Evolutionary conservation across 1,140 invertebrate species (phyloP), one percentile per base, ranked within the genome.

Genomic region (Drosophila arawakana): DNA sequence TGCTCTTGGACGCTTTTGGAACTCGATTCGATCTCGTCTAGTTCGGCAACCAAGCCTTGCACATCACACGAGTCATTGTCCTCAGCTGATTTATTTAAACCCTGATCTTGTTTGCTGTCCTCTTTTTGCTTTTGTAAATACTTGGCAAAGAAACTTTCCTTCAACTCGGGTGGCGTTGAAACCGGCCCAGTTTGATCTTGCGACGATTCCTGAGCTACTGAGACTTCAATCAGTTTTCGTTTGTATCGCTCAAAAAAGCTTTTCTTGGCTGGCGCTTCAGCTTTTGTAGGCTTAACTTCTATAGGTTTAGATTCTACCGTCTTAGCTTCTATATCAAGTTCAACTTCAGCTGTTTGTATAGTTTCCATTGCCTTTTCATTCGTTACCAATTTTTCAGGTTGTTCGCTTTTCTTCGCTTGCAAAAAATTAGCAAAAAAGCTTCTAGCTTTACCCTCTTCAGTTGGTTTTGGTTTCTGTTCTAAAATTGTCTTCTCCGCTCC

Each of bases 351-450:
- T 8, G 9, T 2, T 5, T 15, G 5, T 41, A 9, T 18, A 1
- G 2, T 5, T 13, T 58, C 35, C 10, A 2, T 8, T 7, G 3
- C 1, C 11, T 58, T 52, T 15, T 4, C 39, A 7, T 46, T 62
- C 0, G 25, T 5, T 18, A 37, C 21, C 11, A 13, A 7, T 15
- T 54, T 52, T 15, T 47, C 41, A 0, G 25, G 34, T 49, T 18
- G 25, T 9, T 74, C 54, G 4, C 54, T 67, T 39, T 84, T 90
- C 5, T 44, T 34, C 0, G 46, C 47, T 74, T 83, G 77, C 57
- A 91, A 57, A 59, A 83, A 90, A 21, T 88, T 84, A 1, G 70
- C 62, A 50, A 91, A 91, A 49, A 91, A 90, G 44, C 49, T 80
- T 30, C 83, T 71, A 62, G 78, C 83, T 69, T 82, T 91, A 0